Percentiles rank a stretch among this genome's conserved stretches.
These are phyloP conservation scores for Onchidella celtica DNA, from an alignment of 2,888 invertebrate species.

Conservation along the genomic window DNA sequence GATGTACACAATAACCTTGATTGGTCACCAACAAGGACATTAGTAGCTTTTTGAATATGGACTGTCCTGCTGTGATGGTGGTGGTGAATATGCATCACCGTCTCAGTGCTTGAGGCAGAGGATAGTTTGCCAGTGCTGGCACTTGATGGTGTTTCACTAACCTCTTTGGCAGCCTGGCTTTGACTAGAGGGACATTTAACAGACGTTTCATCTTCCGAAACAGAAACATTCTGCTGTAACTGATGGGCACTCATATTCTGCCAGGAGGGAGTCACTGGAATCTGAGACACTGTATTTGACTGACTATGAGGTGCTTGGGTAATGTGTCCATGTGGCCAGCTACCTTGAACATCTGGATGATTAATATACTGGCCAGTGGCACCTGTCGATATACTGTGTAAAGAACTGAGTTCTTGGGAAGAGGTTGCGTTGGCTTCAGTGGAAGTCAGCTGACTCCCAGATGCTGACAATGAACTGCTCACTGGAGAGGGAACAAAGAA, in stretches of 20 bases:
- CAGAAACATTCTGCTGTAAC: not conserved
- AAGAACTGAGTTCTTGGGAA: not conserved
- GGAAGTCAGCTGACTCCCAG: not conserved
- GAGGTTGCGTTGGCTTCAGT: not conserved
- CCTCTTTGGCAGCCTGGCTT: not conserved
- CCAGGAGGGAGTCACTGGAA: no score
- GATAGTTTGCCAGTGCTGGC: not conserved
- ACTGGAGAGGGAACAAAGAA: no score
- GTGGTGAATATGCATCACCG: constrained; percentile 27
- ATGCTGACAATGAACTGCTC: no score
- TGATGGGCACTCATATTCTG: not conserved
- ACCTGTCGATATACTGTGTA: not conserved
- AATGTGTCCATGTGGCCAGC: no score
- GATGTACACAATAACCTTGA: constrained; percentile 21
- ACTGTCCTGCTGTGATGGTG: constrained; percentile 35
- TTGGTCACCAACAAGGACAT: constrained; percentile 33
- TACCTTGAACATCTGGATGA: no score
- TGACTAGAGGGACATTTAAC: not conserved
- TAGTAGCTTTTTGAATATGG: constrained; percentile 21
- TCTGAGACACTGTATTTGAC: no score
- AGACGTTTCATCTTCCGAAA: not conserved
- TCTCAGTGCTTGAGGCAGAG: not conserved
- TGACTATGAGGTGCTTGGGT: no score
- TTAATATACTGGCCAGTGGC: no score
- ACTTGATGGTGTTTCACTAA: not conserved